Evolutionary conservation across 2,797 vertebrate genomes (phyloP).

Genomic region (Muraenolepis orangiensis): DNA sequence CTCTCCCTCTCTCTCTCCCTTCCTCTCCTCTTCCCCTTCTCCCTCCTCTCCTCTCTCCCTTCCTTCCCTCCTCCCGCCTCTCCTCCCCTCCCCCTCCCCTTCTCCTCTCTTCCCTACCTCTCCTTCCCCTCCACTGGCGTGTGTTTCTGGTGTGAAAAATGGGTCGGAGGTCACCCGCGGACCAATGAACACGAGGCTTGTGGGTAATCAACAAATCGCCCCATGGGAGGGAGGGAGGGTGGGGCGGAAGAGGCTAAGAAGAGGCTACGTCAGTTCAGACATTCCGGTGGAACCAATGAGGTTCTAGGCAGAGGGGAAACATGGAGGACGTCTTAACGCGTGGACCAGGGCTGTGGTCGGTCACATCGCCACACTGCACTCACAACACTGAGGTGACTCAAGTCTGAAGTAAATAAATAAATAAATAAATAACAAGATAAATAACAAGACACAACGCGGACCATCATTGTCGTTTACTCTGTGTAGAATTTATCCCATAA

Average conservation of each 20-base stretch:
- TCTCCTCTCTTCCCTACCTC: not conserved
- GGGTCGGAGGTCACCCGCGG: conserved; percentile 64
- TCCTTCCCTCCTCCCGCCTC: not conserved
- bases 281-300: too few species aligned
- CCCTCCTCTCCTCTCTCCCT: too few species aligned
- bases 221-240: not conserved
- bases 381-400: too few species aligned
- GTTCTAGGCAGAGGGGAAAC: too few species aligned
- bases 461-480: not conserved
- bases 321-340: too few species aligned
- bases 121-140: too few species aligned
- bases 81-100: too few species aligned
- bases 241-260: not conserved
- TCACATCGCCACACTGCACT: not conserved
- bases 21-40: too few species aligned
- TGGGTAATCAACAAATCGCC: not conserved
- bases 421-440: not conserved
- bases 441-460: not conserved
- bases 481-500: not conserved
- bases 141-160: conserved; percentile 42
- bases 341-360: not conserved
- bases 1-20: too few species aligned
- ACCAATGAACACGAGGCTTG: conserved; percentile 41
- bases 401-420: not conserved
- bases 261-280: not conserved